Conservation (phyloP, 37 sponge, comb jelly and placozoan genomes). For the Cladorhizidae sp. region DNA sequence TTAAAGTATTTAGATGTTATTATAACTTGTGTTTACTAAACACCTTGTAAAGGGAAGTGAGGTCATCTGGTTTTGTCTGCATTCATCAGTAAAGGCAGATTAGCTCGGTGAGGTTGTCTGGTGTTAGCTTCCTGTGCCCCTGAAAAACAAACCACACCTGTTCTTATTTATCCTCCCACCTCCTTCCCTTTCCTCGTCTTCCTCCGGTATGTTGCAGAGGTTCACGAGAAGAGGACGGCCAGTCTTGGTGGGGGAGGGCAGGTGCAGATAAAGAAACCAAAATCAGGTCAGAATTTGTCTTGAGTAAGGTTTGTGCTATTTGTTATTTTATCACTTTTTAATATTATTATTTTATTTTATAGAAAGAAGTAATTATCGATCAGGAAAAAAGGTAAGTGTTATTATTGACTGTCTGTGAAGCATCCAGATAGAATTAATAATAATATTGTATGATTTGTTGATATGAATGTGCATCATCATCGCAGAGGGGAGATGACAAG, state of each 20-base stretch:
- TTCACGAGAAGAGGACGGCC: not conserved
- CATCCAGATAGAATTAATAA: not conserved
- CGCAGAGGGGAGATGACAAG: slow-evolving; percentile 26
- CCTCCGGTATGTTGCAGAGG: not conserved
- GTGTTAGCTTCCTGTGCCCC: too few species aligned
- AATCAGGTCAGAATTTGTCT: not conserved
- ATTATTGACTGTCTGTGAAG: not conserved
- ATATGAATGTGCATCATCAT: not conserved
- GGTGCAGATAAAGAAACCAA: not conserved
- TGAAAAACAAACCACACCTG: too few species aligned
- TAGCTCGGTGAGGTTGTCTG: too few species aligned
- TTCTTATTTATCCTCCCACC: too few species aligned
- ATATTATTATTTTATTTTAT: not conserved
- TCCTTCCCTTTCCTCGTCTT: too few species aligned
- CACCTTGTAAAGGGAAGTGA: too few species aligned
- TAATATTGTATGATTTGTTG: not conserved
- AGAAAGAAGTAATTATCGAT: slow-evolving; percentile 4
- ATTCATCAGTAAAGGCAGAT: too few species aligned
- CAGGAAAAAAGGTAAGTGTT: not conserved
- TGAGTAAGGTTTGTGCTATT: not conserved
- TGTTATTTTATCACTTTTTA: not conserved
- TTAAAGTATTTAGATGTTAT: too few species aligned
- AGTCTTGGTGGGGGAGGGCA: not conserved
- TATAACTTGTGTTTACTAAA: too few species aligned
- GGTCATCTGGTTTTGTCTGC: too few species aligned